Base-by-base conservation (phyloP, 1,140 invertebrate species). In the Luehdorfia chinensis region DNA sequence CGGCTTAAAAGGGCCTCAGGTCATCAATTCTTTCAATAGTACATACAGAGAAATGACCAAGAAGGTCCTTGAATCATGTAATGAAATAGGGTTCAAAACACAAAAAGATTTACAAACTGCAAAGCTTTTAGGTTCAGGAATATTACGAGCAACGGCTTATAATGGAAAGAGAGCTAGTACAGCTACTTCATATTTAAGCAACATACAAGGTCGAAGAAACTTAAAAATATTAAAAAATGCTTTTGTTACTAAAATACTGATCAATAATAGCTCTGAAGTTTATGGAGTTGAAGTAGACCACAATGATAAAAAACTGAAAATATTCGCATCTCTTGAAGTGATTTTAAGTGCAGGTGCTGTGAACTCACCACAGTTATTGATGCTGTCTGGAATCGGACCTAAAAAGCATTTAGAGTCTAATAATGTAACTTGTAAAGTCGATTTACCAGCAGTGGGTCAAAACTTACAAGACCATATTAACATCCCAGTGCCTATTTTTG, bases 371-470 rank as follows among this genome's bases (percentile, higher is more conserved):
- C 89, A 90, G 51, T 8, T 84, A 47, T 68, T 85, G 50, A 79
- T 86, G 75, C 47, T 87, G 50, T 75, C 89, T 58, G 64, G 87
- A 55, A 47, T 87, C 41, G 75, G 88, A 59, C 65, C 74, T 59
- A 55, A 75, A 70, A 33, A 64, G 14, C 68, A 86, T 50, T 57
- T 86, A 12, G 4, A 60, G 52, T 60, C 72, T 16, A 56, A 84
- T 2, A 76, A 80, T n/a, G 89, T 93, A 11, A 21, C 61, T 0
- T 63, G 88, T 0, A 62, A 88, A 8, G 48, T 81, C 15, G 88
- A 94, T 65, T 81, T 92, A 2, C 88, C 90, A 0, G 55, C 90
- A 14, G 93, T 95, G 1, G 94, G 94, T 0, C 66, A 90, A 43
- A 93, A 94, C 76, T 87, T 95, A 1, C 89, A 91, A 57, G 91